A percentile compares a stretch with the other conserved stretches of the same genome.
Evolutionary conservation across 2,888 invertebrate genomes (phyloP).

Genomic region (Pelosia muscerda): DNA sequence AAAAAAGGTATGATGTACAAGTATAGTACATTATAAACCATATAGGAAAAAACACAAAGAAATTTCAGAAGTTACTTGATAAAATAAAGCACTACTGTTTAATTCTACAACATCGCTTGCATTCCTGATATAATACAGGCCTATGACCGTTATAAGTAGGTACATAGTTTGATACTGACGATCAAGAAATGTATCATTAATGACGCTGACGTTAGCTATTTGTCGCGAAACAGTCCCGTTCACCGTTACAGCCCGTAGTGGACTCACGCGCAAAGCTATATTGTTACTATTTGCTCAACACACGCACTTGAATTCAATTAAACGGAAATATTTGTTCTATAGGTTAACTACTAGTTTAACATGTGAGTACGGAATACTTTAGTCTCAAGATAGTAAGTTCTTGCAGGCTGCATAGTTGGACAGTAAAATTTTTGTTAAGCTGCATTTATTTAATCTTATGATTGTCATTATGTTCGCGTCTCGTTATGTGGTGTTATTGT

Average conservation of each 20-base stretch:
- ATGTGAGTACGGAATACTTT: not conserved
- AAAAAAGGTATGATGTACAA: too few relatives aligned
- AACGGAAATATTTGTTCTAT: not conserved
- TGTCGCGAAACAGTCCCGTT: conserved; percentile 46
- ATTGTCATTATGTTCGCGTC: too few relatives aligned
- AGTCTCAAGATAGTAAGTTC: not conserved
- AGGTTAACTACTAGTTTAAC: not conserved
- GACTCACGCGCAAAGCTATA: conserved; percentile 26
- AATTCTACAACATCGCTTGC: conserved; percentile 15
- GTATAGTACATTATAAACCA: not conserved
- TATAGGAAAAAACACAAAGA: not conserved
- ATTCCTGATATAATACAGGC: conserved; percentile 13
- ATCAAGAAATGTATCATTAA: conserved; percentile 43
- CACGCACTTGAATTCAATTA: not conserved
- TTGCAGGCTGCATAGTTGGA: not conserved
- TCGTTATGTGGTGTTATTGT: not conserved
- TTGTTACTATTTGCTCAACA: conserved; percentile 16
- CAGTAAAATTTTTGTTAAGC: not conserved
- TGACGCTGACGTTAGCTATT: conserved; percentile 43
- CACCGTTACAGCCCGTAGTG: conserved; percentile 26
- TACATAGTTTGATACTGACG: conserved; percentile 17
- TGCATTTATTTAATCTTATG: not conserved
- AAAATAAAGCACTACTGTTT: not conserved
- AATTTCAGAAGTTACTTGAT: not conserved
- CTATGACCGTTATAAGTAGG: conserved; percentile 17